Evolutionary conservation across 1,140 invertebrate genomes (phyloP).

Genomic region (Habropoda laboriosa): DNA sequence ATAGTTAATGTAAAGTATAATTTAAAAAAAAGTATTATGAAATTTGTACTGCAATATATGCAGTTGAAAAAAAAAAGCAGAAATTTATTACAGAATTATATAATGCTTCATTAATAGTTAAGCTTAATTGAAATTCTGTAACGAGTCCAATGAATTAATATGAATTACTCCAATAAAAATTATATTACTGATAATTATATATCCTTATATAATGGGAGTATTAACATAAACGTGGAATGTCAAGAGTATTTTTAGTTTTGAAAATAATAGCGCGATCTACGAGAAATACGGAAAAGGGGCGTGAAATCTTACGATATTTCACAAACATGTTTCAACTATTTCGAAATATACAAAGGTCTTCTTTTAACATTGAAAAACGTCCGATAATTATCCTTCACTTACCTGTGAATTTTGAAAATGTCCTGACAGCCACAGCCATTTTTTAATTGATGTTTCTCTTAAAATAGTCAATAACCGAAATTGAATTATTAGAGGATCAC

Average conservation of each 20-base stretch:
- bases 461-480: constrained; percentile 56
- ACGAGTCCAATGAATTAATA: constrained; percentile 12
- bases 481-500: constrained; percentile 67
- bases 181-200: constrained; percentile 8
- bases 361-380: not conserved
- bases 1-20: not conserved
- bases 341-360: not conserved
- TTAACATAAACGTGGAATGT: constrained; percentile 45
- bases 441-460: constrained; percentile 62
- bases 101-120: not conserved
- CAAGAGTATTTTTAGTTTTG: constrained; percentile 57
- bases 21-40: not conserved
- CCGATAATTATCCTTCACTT: constrained; percentile 2
- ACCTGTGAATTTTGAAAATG: constrained; percentile 79
- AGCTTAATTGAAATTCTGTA: not conserved
- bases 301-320: not conserved
- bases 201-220: constrained; percentile 64
- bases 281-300: not conserved
- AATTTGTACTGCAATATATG: not conserved
- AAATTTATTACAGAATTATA: constrained; percentile 13
- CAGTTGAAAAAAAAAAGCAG: not conserved
- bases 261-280: not conserved
- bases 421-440: constrained; percentile 80
- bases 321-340: not conserved
- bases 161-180: constrained; percentile 3